Evolutionary conservation across 1,140 invertebrate genomes (phyloP).

Genomic region (Drosophila varians): DNA sequence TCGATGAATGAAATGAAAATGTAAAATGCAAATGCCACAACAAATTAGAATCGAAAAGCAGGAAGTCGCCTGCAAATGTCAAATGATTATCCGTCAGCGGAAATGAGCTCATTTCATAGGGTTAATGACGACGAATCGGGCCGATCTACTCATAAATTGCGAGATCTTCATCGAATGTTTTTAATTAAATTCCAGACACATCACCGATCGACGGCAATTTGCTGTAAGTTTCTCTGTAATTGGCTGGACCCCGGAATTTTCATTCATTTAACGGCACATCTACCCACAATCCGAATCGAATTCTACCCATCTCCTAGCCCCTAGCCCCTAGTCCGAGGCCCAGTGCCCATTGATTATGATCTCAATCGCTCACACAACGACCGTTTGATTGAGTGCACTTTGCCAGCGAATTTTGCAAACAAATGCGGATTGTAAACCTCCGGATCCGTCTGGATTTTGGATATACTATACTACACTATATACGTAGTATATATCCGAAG

Average conservation of each 20-base stretch:
- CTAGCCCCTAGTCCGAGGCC: slow-evolving; percentile 7
- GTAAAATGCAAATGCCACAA: slow-evolving; percentile 27
- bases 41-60: slow-evolving; percentile 48
- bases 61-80: slow-evolving; percentile 65
- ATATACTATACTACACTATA: neutral
- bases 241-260: slow-evolving; percentile 61
- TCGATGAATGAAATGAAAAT: slow-evolving; percentile 71
- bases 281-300: slow-evolving; percentile 20
- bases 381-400: slow-evolving; percentile 72
- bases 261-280: slow-evolving; percentile 73
- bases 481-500: neutral
- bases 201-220: slow-evolving; percentile 52
- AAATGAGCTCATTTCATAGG: slow-evolving; percentile 74
- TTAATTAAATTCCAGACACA: slow-evolving; percentile 79
- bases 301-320: neutral
- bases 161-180: slow-evolving; percentile 51
- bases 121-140: slow-evolving; percentile 1
- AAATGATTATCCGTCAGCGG: slow-evolving; percentile 59
- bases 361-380: slow-evolving; percentile 58
- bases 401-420: slow-evolving; percentile 29
- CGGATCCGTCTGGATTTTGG: slow-evolving; percentile 12
- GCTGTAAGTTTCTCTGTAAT: slow-evolving; percentile 68
- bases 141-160: slow-evolving; percentile 47
- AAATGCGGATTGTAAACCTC: slow-evolving; percentile 18
- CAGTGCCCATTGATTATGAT: slow-evolving; percentile 61